phyloP scores from a whole-genome alignment of 2,888 invertebrate species.

The Ptilodon capucinus region DNA sequence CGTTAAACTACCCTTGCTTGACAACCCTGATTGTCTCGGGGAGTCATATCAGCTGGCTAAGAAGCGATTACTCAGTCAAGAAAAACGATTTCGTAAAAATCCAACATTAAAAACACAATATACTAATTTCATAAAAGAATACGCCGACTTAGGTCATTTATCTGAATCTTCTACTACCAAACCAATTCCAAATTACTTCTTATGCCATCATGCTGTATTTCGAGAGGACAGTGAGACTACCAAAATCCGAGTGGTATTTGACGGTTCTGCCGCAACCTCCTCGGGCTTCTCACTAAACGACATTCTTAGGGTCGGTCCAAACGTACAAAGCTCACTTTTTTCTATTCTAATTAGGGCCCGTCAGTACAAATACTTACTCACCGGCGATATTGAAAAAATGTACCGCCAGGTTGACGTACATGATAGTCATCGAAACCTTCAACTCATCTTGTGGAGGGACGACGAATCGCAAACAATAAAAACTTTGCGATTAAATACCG shows the following conservation, averaged over 20 bases:
- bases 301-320: conserved; percentile 14
- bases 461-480: conserved; percentile 4
- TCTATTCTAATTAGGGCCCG: conserved; percentile 11
- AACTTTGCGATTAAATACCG: conserved; percentile 16
- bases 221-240: conserved; percentile 15
- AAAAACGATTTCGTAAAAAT: conserved; percentile 18
- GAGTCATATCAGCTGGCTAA: conserved; percentile 24
- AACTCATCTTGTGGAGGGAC: conserved; percentile 11
- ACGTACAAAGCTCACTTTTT: conserved; percentile 14
- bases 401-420: conserved; percentile 9
- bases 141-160: conserved; percentile 19
- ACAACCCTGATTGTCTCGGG: conserved; percentile 12
- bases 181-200: conserved; percentile 9
- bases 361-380: conserved; percentile 10
- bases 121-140: conserved; percentile 23
- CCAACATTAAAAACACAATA: conserved; percentile 14
- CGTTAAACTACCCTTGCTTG: conserved; percentile 13
- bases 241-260: conserved; percentile 20
- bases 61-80: conserved; percentile 18
- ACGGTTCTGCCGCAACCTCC: conserved; percentile 12
- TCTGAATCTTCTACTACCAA: conserved; percentile 5
- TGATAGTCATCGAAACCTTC: background rate
- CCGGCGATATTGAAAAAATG: conserved; percentile 19
- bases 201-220: conserved; percentile 18
- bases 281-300: conserved; percentile 17